Evolutionary conservation across 2,113 vertebrate species (phyloP), one percentile per base, ranked within the genome.

Genomic region (Sebastes schlegelii): DNA sequence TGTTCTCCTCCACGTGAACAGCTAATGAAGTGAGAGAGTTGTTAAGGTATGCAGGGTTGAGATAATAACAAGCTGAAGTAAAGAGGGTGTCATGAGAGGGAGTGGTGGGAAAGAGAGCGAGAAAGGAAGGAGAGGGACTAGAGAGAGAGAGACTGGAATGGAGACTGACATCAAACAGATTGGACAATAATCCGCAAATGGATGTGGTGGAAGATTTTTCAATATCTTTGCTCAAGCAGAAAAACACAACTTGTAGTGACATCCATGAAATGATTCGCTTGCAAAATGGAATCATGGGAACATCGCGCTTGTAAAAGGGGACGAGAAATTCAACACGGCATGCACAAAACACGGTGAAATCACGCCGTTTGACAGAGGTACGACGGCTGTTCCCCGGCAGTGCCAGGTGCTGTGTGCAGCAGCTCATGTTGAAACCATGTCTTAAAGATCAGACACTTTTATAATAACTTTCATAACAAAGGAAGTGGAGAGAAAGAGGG

Each of bases 101-200:
- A 66, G 67, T 1, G 17, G 67, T 1, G 40, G 52, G 65, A 65
- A 54, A 62, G 34, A 64, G 62, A 65, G 46, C 40, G 43, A 75
- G 26, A 78, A 17, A n/a, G 77, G 4, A 64, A 57, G 61, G 62
- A 68, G 75, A 71, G 48, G 10, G 46, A 48, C 60, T 34, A 34
- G 34, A 34, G 45, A 34, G 54, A 73, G 61, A 68, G 76, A 81
- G 82, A 73, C 43, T 42, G 82, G 78, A 83, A 83, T 65, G 69
- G 74, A 86, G 73, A 85, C 55, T 85, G 88, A 88, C 88, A 90
- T 85, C 73, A 78, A 81, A 84, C 79, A 86, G 87, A 91, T 89
- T 84, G 85, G 86, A 91, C 88, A 86, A 88, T 88, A 91, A 93
- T 90, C 82, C 88, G 75, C 79, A 82, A 90, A 90, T 89, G 74